These are phyloP conservation scores for Napeogenes inachia DNA, from an alignment of 2,888 invertebrate genomes.

Conservation along the genomic window DNA sequence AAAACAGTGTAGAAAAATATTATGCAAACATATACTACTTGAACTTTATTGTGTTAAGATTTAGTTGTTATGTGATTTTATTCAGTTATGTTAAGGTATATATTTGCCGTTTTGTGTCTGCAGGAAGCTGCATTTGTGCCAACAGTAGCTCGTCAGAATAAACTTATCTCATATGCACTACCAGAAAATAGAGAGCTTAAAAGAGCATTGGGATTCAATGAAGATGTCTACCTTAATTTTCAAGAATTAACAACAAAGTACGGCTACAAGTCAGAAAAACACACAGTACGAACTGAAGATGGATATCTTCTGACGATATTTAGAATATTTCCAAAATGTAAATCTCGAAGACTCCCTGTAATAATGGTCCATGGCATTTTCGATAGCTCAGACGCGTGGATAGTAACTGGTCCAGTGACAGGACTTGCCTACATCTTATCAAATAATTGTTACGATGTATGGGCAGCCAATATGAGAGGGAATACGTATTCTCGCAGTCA, in stretches of 20 bases:
- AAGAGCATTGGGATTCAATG: constrained; percentile 50
- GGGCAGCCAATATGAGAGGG: constrained; percentile 71
- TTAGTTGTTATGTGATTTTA: constrained; percentile 21
- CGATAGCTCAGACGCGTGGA: constrained; percentile 44
- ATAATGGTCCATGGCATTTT: constrained; percentile 46
- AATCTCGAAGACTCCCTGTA: constrained; percentile 32
- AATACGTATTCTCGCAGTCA: constrained; percentile 78
- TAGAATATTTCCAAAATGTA: constrained; percentile 43
- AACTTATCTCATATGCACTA: constrained; percentile 45
- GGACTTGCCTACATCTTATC: constrained; percentile 52
- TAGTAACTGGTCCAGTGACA: constrained; percentile 51
- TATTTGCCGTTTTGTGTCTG: constrained; percentile 14
- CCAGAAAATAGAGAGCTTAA: constrained; percentile 51
- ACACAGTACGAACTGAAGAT: constrained; percentile 42
- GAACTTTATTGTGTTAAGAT: constrained; percentile 44
- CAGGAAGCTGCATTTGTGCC: constrained; percentile 10
- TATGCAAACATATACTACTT: constrained; percentile 48
- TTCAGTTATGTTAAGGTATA: constrained; percentile 19
- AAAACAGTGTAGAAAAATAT: constrained; percentile 54
- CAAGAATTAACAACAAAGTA: constrained; percentile 39
- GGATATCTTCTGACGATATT: constrained; percentile 39
- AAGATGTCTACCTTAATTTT: constrained; percentile 53
- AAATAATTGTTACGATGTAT: constrained; percentile 70
- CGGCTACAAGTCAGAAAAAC: constrained; percentile 35
- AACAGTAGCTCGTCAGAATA: constrained; percentile 25